Evolutionary conservation across 2,797 vertebrate genomes (phyloP), one percentile per base, ranked within the genome.

Genomic region (Syngnathus acus): DNA sequence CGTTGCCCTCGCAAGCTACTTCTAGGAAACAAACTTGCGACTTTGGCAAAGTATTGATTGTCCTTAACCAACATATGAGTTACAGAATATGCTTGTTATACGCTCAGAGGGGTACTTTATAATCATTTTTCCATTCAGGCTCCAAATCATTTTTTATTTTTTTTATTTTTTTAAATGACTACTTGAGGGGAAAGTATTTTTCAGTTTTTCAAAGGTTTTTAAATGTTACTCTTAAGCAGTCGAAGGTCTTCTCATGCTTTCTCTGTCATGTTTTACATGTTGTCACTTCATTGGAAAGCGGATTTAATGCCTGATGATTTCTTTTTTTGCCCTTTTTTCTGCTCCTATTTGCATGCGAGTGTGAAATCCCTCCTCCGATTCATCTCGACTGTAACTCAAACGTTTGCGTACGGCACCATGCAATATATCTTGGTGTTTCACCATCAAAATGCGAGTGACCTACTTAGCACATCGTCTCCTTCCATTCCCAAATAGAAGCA

Each of bases 401-500:
- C n/a, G 40, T 64, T 62, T 26, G 40, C 9, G 23, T 45, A 8
- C 21, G 39, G 23, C 6, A 14, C 10, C 37, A 32, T 9, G 60
- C 39, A 8, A n/a, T 48, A 21, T 39, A 47, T 60, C 74, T 55
- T 64, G 74, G 43, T 65, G 60, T 67, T 65, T 66, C 65, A 45
- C 51, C 69, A 48, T 74, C 42, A 54, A 61, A 67, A 37, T 78
- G 67, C 43, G 55, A 70, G 78, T 80, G 73, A 83, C 80, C 81
- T 74, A 78, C 76, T 81, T 83, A 75, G 14, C 11, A n/a, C 4
- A 21, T 66, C 62, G 66, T 72, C 65, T 67, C 62, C 68, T 70
- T 69, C 48, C 71, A 68, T 68, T 75, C 75, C 77, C 71, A 75
- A 74, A 57, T 21, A 7, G 65, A 65, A 68, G 71, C 59, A 63